phyloP scores from a whole-genome alignment of 1,140 invertebrate genomes.

The Drepana arcuata region DNA sequence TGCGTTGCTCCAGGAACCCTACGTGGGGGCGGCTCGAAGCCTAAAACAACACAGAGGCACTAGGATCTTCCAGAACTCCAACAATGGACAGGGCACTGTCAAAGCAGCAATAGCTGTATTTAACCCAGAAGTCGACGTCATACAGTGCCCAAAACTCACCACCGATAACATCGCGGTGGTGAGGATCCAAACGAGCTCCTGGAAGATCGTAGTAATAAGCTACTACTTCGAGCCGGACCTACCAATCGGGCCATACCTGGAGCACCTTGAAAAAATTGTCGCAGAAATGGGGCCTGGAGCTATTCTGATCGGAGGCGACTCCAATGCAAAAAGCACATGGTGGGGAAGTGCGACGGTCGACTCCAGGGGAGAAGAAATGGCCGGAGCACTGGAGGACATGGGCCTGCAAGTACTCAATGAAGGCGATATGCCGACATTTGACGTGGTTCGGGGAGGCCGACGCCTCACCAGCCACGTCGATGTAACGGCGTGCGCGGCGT shows the following conservation, averaged over 20 bases:
- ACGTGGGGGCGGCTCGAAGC: not conserved
- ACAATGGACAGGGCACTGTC: not conserved
- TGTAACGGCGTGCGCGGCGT: conserved; percentile 6
- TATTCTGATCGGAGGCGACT: conserved; percentile 13
- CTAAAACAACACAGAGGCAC: conserved; percentile 2
- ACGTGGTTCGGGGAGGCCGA: conserved; percentile 1
- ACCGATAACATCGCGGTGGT: not conserved
- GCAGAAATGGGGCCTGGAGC: not conserved
- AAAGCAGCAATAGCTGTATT: conserved; percentile 1
- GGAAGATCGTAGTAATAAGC: not conserved
- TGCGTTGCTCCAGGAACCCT: not conserved
- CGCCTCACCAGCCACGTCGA: conserved; percentile 7
- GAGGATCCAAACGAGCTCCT: not conserved
- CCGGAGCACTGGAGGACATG: not conserved
- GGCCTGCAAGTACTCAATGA: conserved; percentile 3
- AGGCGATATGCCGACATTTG: not conserved
- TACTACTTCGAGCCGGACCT: conserved; percentile 1
- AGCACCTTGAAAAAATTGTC: not conserved
- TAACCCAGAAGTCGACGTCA: not conserved
- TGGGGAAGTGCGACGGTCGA: conserved; percentile 11
- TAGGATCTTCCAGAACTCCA: not conserved
- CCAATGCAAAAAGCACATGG: conserved; percentile 10
- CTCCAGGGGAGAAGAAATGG: conserved; percentile 6
- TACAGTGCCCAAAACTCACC: too few species aligned
- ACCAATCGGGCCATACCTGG: conserved; percentile 2